Evolutionary conservation across 2,797 vertebrate genomes (phyloP).

Genomic region (Masticophis lateralis): DNA sequence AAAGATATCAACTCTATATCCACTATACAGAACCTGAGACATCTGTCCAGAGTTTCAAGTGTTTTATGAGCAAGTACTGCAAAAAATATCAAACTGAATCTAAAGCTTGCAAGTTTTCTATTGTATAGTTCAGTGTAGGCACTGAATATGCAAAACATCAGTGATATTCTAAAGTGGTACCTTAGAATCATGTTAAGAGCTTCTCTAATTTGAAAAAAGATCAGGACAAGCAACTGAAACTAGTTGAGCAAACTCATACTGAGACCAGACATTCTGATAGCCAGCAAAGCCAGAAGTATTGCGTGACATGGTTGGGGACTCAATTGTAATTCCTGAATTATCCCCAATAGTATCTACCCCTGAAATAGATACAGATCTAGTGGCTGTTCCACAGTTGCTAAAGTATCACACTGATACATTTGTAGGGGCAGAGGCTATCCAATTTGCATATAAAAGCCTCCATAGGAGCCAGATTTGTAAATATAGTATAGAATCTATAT

Average conservation of each 20-base stretch:
- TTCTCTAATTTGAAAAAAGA: background rate
- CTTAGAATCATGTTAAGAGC: background rate
- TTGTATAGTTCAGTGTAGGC: background rate
- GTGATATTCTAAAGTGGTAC: background rate
- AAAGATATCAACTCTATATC: background rate
- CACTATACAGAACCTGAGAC: background rate
- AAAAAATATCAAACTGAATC: background rate
- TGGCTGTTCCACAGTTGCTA: background rate
- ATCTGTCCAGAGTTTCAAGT: background rate
- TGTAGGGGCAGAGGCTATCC: background rate
- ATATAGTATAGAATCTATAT: background rate
- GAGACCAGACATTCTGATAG: background rate
- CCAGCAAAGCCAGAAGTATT: background rate
- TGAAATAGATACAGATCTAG: background rate
- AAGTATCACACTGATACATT: background rate
- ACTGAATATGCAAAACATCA: background rate
- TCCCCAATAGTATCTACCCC: background rate
- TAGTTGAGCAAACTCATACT: background rate
- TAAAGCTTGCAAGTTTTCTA: background rate
- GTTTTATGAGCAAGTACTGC: background rate
- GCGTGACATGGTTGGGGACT: background rate
- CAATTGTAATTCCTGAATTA: background rate
- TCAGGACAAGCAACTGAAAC: background rate
- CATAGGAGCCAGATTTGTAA: background rate
- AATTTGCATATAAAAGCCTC: background rate